Conservation (phyloP, 2,888 invertebrate genomes). For the Timema cristinae region DNA sequence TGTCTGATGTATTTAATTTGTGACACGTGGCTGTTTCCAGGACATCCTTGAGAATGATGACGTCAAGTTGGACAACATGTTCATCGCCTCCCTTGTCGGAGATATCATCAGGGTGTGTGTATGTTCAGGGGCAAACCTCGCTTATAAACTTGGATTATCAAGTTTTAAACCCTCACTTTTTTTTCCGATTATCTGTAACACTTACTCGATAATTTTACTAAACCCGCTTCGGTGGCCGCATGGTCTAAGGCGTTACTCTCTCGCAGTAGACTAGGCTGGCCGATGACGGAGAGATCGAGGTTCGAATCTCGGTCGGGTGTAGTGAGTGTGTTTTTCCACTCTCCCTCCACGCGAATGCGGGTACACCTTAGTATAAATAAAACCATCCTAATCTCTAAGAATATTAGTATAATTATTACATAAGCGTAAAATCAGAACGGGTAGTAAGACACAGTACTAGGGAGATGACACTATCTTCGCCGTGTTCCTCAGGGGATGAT, state of each 20-base stretch:
- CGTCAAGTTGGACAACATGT: constrained; percentile 93
- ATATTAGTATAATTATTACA: too few species aligned
- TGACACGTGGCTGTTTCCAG: constrained; percentile 51
- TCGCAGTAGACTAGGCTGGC: background rate
- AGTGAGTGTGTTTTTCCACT: too few species aligned
- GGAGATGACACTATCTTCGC: too few species aligned
- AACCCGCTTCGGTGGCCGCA: background rate
- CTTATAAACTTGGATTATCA: constrained; percentile 11
- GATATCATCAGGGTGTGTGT: constrained; percentile 85
- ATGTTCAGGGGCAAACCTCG: background rate
- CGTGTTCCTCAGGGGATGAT: constrained; percentile 70
- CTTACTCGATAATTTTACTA: background rate
- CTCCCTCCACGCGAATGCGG: too few species aligned
- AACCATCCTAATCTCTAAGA: too few species aligned
- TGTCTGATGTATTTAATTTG: background rate
- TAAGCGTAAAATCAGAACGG: too few species aligned
- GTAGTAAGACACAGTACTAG: too few species aligned
- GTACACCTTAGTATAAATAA: too few species aligned
- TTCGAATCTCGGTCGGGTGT: too few species aligned
- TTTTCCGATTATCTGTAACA: constrained; percentile 1
- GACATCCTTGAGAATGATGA: constrained; percentile 94
- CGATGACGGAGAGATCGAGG: too few species aligned
- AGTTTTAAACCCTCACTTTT: background rate
- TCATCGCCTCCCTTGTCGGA: constrained; percentile 89
- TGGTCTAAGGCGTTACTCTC: background rate